Base-by-base conservation (phyloP, 2,113 vertebrate genomes). In the Salvelinus alpinus region DNA sequence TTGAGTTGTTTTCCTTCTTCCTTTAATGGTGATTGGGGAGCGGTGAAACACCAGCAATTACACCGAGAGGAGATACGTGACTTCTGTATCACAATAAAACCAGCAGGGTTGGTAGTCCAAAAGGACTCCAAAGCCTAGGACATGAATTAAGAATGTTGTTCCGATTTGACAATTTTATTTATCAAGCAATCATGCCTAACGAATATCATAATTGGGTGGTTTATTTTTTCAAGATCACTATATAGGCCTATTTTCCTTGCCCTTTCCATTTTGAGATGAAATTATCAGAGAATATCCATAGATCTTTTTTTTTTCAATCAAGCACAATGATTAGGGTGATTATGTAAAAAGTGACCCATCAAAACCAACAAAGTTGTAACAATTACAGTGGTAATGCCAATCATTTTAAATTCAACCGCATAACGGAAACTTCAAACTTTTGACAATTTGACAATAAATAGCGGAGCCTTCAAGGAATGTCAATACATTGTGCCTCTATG, bases 1-100 rank as follows among this genome's bases (percentile, higher is more conserved):
- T 83, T 80, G 80, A 67, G 70, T 82, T 80, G 75, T 85, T 86
- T 81, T 78, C 79, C n/a, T 44, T 13, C 57, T 31, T 18, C 54
- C 27, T 48, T 85, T 88, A 91, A 91, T 84, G 87, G 87, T 82
- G 82, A 86, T 84, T 76, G 83, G 88, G 85, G 84, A 87, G 85
- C 88, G 88, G 89, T 92, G 88, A 90, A 92, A 90, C 65, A 85
- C 82, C 84, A 22, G 82, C 66, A 86, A 89, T 87, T 90, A 89
- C 86, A 80, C 78, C 60, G 84, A 90, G 88, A 76, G 76, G 75
- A 87, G 84, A 88, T 85, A 86, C 67, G 83, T 79, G 86, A 84
- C 88, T 84, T 86, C 89, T 87, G 80, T 75, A 79, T 77, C 29
- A 47, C 5, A 74, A 88, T 90, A 84, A 90, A 85, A 60, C 59